Evolutionary conservation across 2,113 vertebrate species (phyloP).

Genomic region (Gallinago undulata): DNA sequence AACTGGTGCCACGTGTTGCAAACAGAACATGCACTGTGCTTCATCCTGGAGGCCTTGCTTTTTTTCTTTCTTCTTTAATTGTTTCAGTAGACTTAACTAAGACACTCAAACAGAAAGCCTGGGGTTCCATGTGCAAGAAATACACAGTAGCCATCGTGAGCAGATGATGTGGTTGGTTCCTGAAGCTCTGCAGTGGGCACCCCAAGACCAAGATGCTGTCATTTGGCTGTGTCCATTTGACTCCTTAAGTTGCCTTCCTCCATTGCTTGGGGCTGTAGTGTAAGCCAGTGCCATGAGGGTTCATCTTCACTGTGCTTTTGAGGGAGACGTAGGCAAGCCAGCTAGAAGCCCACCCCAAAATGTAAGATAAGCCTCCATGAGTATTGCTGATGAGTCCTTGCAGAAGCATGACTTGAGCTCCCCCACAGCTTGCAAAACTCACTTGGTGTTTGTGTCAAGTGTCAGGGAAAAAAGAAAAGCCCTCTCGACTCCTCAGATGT

Average conservation of each 20-base stretch:
- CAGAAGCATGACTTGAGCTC: neutral
- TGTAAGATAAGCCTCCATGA: neutral
- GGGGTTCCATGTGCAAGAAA: neutral
- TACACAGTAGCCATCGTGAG: accelerated
- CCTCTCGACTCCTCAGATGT: neutral
- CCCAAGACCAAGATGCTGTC: accelerated
- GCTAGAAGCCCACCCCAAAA: neutral
- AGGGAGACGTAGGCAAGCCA: neutral
- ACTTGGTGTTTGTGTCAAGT: neutral
- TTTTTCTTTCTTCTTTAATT: neutral
- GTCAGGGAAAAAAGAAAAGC: neutral
- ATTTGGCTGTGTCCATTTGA: accelerated
- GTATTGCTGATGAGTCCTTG: neutral
- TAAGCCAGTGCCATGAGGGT: neutral
- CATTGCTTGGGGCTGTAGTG: neutral
- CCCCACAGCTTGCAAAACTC: neutral
- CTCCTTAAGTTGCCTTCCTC: neutral
- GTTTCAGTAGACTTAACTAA: neutral
- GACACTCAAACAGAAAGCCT: neutral
- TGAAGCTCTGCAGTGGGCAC: neutral
- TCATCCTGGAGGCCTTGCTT: neutral
- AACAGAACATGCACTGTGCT: neutral
- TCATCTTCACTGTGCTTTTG: neutral
- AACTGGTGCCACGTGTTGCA: neutral
- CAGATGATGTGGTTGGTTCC: accelerated